Evolutionary conservation across 92 coral and sea anemone species (phyloP).

Genomic region (Scolanthus callimorphus): DNA sequence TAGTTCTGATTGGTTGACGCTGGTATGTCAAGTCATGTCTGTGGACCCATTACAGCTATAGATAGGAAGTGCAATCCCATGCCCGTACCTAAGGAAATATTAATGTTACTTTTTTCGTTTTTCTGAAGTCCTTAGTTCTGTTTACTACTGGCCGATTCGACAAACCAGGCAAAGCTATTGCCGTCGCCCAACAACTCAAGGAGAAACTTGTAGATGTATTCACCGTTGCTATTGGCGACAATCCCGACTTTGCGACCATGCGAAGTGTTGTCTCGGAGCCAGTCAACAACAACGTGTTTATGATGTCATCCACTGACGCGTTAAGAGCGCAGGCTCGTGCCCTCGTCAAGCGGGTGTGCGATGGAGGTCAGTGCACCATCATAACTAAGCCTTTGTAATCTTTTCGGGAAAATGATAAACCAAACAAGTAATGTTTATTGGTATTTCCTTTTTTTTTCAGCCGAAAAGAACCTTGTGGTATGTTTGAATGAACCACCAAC

Average conservation of each 20-base stretch:
- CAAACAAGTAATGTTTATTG: too few species aligned
- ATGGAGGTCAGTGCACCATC: slow-evolving; percentile 54
- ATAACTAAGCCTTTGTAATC: background rate
- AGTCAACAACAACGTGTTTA: slow-evolving; percentile 66
- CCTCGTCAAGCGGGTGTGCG: slow-evolving; percentile 62
- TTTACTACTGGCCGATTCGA: slow-evolving; percentile 36
- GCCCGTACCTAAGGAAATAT: too few species aligned
- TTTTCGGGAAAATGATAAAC: background rate
- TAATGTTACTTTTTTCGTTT: too few species aligned
- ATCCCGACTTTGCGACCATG: slow-evolving; percentile 61
- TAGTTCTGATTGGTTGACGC: too few species aligned
- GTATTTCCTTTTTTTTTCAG: slow-evolving; percentile 1
- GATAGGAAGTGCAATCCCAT: too few species aligned
- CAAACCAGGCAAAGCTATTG: slow-evolving; percentile 19
- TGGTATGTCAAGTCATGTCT: too few species aligned
- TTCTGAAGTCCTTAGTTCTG: slow-evolving; percentile 24
- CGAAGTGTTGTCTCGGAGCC: slow-evolving; percentile 60
- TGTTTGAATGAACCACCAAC: too few species aligned
- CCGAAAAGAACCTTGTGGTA: slow-evolving; percentile 15
- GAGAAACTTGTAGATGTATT: slow-evolving; percentile 45
- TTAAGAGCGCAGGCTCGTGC: slow-evolving; percentile 61
- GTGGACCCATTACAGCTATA: too few species aligned
- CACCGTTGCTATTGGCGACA: slow-evolving; percentile 59
- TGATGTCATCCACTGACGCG: slow-evolving; percentile 73
- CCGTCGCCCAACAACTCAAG: slow-evolving; percentile 24